Evolutionary conservation across 2,888 invertebrate genomes (phyloP).

Genomic region (Hydriomena furcata): DNA sequence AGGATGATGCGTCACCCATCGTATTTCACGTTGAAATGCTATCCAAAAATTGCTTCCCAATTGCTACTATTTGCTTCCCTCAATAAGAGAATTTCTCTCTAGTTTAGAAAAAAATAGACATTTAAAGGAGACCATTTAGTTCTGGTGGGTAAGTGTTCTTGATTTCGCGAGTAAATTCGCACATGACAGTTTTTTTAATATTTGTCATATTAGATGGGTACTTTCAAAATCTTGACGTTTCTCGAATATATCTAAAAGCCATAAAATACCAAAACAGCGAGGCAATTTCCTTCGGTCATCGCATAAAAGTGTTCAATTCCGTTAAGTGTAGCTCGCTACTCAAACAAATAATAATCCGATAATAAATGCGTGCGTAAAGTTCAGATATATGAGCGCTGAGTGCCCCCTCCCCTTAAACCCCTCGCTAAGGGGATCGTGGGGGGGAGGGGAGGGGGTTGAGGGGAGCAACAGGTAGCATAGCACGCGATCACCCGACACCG

Average conservation of each 20-base stretch:
- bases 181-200: too few species aligned
- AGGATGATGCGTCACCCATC: too few species aligned
- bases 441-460: not conserved
- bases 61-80: too few species aligned
- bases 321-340: slow-evolving; percentile 3
- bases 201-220: too few species aligned
- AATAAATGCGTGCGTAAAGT: slow-evolving; percentile 19
- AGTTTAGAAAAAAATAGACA: too few species aligned
- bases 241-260: not conserved
- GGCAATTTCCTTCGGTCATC: slow-evolving; percentile 1
- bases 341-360: slow-evolving; percentile 19
- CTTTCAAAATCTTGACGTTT: not conserved
- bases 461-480: slow-evolving; percentile 15
- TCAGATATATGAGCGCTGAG: slow-evolving; percentile 14
- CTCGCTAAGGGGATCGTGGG: not conserved
- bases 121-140: too few species aligned
- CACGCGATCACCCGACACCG: not conserved
- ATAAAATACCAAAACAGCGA: not conserved
- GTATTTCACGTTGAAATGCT: too few species aligned
- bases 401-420: not conserved
- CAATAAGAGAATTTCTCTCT: too few species aligned
- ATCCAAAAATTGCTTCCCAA: too few species aligned
- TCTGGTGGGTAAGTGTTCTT: too few species aligned
- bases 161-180: too few species aligned
- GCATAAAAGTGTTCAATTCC: slow-evolving; percentile 9